phyloP scores from a whole-genome alignment of 2,113 vertebrate species.

The Agapornis roseicollis region DNA sequence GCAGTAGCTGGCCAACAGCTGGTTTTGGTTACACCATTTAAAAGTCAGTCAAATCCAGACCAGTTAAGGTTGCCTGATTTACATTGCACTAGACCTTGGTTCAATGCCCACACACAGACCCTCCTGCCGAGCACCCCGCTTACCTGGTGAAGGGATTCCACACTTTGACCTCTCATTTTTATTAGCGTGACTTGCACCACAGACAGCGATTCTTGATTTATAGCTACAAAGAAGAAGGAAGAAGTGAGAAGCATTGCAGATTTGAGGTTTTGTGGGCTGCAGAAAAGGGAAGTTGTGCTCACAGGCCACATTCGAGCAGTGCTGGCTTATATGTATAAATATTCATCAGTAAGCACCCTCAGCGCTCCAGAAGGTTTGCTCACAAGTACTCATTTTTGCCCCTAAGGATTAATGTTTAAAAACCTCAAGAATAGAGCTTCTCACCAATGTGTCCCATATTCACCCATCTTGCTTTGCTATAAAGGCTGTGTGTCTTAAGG shows the following conservation, averaged over 20 bases:
- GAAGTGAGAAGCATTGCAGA: neutral
- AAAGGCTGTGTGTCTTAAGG: neutral
- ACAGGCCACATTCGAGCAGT: neutral
- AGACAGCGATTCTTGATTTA: neutral
- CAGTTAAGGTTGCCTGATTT: neutral
- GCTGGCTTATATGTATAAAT: neutral
- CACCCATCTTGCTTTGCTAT: neutral
- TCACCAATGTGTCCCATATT: neutral
- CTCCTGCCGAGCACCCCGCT: neutral
- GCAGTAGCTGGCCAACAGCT: neutral
- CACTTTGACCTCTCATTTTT: conserved; percentile 58
- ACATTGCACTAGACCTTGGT: neutral
- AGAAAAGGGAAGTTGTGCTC: neutral
- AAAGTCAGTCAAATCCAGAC: neutral
- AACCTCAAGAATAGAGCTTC: neutral
- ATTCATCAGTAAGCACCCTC: neutral
- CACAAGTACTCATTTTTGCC: neutral
- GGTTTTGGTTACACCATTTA: neutral
- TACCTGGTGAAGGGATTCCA: conserved; percentile 78
- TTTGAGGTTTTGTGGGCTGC: neutral
- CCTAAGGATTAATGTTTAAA: neutral
- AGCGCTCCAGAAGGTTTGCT: neutral
- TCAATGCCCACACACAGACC: neutral
- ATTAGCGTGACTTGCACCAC: conserved; percentile 24
- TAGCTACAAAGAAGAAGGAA: conserved; percentile 58